Percentiles rank a stretch among this genome's conserved stretches.
phyloP scores from a whole-genome alignment of 2,888 invertebrate genomes.

The Agrochola lota region DNA sequence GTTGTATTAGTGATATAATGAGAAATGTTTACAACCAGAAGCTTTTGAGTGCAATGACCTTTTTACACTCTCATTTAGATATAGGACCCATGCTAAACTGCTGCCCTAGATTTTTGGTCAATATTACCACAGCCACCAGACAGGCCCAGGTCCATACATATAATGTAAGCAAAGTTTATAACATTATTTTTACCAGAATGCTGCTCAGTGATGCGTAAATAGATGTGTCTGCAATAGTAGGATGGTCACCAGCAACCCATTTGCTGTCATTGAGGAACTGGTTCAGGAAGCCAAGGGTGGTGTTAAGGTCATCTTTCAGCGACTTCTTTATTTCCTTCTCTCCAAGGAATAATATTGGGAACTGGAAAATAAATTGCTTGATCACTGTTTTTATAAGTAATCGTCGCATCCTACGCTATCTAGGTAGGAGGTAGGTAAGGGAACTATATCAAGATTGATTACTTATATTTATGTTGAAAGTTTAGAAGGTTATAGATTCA shows the following conservation, averaged over 20 bases:
- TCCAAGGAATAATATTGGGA: slow-evolving; percentile 91
- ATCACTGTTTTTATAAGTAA: too few relatives aligned
- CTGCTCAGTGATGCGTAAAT: slow-evolving; percentile 90
- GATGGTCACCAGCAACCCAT: slow-evolving; percentile 91
- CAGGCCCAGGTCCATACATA: too few relatives aligned
- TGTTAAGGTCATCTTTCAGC: slow-evolving; percentile 89
- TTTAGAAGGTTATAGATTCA: neutral
- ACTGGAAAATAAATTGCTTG: slow-evolving; percentile 81
- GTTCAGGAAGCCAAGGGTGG: slow-evolving; percentile 91
- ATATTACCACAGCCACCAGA: neutral
- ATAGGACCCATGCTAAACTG: neutral
- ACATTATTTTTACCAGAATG: slow-evolving; percentile 85
- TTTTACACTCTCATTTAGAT: neutral
- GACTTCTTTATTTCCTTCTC: slow-evolving; percentile 89
- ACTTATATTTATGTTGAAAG: neutral
- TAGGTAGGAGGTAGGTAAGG: neutral
- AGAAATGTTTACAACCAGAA: neutral
- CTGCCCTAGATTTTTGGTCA: neutral
- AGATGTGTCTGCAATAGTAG: slow-evolving; percentile 92
- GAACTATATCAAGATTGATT: neutral
- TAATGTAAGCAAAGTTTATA: neutral
- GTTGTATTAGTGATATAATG: neutral
- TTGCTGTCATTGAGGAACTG: slow-evolving; percentile 89
- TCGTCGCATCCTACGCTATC: neutral
- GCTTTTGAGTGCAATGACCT: neutral